Conservation (phyloP, 2,113 vertebrate species). For the Smithornis capensis region DNA sequence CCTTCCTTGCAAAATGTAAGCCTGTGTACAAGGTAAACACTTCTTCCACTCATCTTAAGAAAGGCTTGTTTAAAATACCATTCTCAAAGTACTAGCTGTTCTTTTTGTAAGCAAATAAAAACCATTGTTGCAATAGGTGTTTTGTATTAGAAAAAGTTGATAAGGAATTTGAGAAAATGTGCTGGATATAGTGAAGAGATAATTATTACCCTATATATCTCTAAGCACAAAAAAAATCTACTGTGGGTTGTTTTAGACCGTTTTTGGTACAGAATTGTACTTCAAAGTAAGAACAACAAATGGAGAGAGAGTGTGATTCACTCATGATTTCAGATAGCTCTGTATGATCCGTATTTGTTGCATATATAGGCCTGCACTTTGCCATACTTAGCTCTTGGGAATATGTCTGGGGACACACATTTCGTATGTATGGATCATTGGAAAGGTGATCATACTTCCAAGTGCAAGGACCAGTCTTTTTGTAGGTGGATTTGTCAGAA, state of each 20-base stretch:
- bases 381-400: background rate
- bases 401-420: background rate
- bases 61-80: background rate
- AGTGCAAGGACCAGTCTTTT: background rate
- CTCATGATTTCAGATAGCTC: background rate
- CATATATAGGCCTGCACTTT: fast-evolving
- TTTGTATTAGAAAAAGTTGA: background rate
- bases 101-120: background rate
- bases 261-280: background rate
- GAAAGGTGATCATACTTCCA: background rate
- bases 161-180: background rate
- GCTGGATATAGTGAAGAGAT: background rate
- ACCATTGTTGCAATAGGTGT: background rate
- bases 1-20: background rate
- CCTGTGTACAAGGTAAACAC: background rate
- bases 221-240: background rate
- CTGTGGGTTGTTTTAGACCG: background rate
- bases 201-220: background rate
- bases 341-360: background rate
- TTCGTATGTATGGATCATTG: fast-evolving
- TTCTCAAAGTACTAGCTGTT: background rate
- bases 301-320: background rate
- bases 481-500: background rate
- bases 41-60: background rate
- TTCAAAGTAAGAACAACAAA: background rate